Conservation (phyloP, 2,888 invertebrate species). For the Hydriomena furcata region DNA sequence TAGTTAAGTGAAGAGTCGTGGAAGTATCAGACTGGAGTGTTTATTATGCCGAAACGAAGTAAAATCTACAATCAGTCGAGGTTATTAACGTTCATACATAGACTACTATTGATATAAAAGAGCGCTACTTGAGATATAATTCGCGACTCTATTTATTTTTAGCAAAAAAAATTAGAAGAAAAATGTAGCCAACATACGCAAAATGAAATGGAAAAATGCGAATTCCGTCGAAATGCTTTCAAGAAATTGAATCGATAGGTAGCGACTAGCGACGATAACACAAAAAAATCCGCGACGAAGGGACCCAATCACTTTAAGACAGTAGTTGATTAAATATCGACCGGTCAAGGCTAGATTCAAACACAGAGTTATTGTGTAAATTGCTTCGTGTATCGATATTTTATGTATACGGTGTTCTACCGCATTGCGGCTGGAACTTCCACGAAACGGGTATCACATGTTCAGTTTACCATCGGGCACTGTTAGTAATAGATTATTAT, state of each 20-base stretch:
- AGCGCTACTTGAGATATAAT: too few species aligned
- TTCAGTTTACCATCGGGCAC: slow-evolving; percentile 24
- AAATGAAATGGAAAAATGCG: not conserved
- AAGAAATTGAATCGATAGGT: not conserved
- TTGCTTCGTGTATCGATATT: slow-evolving; percentile 10
- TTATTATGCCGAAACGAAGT: not conserved
- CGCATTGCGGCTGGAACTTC: slow-evolving; percentile 37
- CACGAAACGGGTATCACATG: slow-evolving; percentile 29
- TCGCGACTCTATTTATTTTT: too few species aligned
- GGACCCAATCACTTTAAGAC: slow-evolving; percentile 1
- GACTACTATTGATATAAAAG: too few species aligned
- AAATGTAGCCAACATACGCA: not conserved
- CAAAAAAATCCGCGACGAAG: not conserved
- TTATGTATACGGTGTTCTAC: slow-evolving; percentile 21
- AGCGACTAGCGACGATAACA: not conserved
- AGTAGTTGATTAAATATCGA: slow-evolving; percentile 13
- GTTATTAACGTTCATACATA: too few species aligned
- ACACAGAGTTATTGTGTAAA: slow-evolving; percentile 6
- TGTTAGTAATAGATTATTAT: slow-evolving; percentile 23
- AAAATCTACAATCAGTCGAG: too few species aligned
- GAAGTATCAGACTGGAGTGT: not conserved
- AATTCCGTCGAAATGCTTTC: not conserved
- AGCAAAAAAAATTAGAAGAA: not conserved
- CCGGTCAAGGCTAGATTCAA: slow-evolving; percentile 8
- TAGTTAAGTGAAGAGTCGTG: not conserved